These are phyloP conservation scores for Paramuricea clavata DNA, from an alignment of 92 coral and sea anemone genomes.

Conservation along the genomic window DNA sequence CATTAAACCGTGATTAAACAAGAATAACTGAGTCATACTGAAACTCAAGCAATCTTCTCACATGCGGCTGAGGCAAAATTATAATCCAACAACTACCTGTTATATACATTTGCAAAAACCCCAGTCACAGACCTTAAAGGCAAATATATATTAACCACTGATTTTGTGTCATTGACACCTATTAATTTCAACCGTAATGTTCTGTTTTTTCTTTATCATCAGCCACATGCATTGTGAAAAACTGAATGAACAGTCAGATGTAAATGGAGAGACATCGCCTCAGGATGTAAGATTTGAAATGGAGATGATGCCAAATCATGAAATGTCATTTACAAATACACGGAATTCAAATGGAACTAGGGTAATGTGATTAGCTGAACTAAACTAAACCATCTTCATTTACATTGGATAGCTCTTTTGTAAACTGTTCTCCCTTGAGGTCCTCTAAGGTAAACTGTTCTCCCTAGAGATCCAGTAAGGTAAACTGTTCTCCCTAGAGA, in stretches of 20 bases:
- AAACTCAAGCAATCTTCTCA: no score
- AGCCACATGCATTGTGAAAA: constrained; percentile 10
- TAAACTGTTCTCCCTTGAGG: neutral
- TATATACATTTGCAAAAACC: no score
- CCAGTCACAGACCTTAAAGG: no score
- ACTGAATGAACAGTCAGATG: neutral
- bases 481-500: neutral
- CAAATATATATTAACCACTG: no score
- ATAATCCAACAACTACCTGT: no score
- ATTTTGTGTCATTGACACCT: no score
- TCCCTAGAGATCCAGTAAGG: neutral
- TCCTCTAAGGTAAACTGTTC: neutral
- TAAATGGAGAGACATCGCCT: neutral
- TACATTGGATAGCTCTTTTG: neutral
- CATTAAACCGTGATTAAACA: no score
- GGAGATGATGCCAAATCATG: constrained; percentile 47
- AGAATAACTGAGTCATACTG: no score
- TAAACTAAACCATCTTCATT: neutral
- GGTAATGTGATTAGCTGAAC: no score
- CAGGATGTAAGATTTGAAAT: constrained; percentile 47
- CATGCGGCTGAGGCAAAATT: neutral
- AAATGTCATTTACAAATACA: constrained; percentile 39
- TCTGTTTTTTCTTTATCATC: neutral
- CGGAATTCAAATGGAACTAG: constrained; percentile 36
- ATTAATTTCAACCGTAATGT: no score